Conservation (phyloP, 2,797 vertebrate genomes). For the Triplophysa yarkandensis region DNA sequence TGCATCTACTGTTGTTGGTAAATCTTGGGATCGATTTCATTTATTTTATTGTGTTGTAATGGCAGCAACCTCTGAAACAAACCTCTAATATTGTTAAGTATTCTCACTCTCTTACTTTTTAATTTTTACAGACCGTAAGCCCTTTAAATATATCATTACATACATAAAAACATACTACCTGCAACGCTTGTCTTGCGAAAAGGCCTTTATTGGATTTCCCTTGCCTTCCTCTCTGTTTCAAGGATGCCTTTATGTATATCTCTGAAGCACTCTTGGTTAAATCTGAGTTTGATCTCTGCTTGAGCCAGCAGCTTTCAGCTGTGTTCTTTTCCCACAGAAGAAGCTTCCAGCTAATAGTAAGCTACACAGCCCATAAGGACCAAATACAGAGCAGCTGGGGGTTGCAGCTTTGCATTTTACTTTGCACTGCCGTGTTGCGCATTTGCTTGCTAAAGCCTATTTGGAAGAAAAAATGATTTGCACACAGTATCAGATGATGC, state of each 20-base stretch:
- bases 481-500: not conserved
- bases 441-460: slow-evolving; percentile 1
- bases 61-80: not conserved
- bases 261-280: not conserved
- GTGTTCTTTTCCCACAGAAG: slow-evolving; percentile 20
- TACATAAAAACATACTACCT: not conserved
- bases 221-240: slow-evolving; percentile 2
- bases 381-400: not conserved
- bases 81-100: not conserved
- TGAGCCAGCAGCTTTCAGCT: slow-evolving; percentile 11
- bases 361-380: not conserved
- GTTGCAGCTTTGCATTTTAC: not conserved
- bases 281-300: slow-evolving; percentile 13
- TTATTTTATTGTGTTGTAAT: not conserved
- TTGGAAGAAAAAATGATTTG: no score
- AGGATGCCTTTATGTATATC: not conserved
- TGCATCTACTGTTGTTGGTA: not conserved
- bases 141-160: no score
- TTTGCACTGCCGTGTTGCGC: not conserved
- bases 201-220: not conserved
- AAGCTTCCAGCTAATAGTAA: slow-evolving; percentile 6
- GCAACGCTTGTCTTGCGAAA: not conserved
- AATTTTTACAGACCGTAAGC: not conserved
- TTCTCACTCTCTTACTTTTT: not conserved
- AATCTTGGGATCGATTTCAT: not conserved